Evolutionary conservation across 1,140 invertebrate species (phyloP), one percentile per base, ranked within the genome.

Genomic region (Drosophila sucinea): DNA sequence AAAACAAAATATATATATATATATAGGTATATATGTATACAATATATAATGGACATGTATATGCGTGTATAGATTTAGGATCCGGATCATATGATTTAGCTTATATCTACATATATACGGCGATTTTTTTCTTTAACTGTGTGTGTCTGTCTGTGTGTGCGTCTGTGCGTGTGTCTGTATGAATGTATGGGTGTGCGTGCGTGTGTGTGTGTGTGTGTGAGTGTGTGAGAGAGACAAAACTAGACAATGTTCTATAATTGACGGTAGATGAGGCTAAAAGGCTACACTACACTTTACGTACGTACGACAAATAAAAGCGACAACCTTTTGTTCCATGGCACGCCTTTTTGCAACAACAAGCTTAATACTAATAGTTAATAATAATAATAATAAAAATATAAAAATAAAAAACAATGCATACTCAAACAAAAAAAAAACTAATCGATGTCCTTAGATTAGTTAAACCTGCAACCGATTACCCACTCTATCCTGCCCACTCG

Each of bases 341-440:
- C 73, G 77, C 73, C 69, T 80, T 85, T 79, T 70, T 80, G 77
- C 33, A 35, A 35, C 56, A 35, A 73, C 85, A 85, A 78, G 78
- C 82, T 84, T 86, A 84, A 82, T 81, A 74, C 75, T 81, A 84
- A 78, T 86, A 84, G 81, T 80, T 73, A 84, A 84, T 80, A 80
- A 74, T 61, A 56, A 40, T 57, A 40, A 35, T 35, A 60, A 30
- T 51, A 47, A 51, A 10, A 3, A 51, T 51, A 51, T 10, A 27
- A 2, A 51, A 10, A 41, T 7, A 1, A 33, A 33, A 41, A 17
- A 17, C 17, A 47, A 47, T 23, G 44, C 44, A 40, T 47, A 54
- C n/a, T 35, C 10, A 17, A 54, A 35, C 38, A 40, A 47, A 55
- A 2, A 41, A 3, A 54, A 41, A n/a, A 51, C 44, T 47, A 51